These are phyloP conservation scores for Melieria crassipennis DNA, from an alignment of 2,888 invertebrate species.

Conservation along the genomic window DNA sequence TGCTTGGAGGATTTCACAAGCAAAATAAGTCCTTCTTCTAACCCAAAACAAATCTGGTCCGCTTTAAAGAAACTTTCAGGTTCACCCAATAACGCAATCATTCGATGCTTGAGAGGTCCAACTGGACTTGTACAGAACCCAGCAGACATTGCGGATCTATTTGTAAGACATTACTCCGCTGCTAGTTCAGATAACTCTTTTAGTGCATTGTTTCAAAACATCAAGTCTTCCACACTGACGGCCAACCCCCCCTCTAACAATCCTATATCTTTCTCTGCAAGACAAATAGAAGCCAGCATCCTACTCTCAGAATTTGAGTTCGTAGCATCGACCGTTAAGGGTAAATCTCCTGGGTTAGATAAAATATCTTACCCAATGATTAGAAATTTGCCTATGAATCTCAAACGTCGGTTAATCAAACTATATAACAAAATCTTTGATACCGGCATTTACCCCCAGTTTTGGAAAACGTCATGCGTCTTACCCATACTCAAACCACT, in stretches of 20 bases:
- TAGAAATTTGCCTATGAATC: not conserved
- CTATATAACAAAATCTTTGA: conserved; percentile 4
- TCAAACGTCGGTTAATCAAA: conserved; percentile 2
- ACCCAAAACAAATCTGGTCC: no score
- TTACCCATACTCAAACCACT: not conserved
- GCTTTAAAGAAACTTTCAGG: no score
- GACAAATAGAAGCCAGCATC: conserved; percentile 2
- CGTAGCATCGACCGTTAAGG: conserved; percentile 1
- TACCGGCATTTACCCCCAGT: not conserved
- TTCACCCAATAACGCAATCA: no score
- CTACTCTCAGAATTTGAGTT: not conserved
- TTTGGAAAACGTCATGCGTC: not conserved
- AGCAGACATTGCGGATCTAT: not conserved
- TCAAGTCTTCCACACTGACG: not conserved
- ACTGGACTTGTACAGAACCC: not conserved
- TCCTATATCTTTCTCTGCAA: conserved; percentile 1
- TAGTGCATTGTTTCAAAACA: not conserved
- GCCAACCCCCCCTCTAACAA: not conserved
- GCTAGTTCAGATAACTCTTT: not conserved
- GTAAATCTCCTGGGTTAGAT: no score
- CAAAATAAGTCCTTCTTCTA: no score
- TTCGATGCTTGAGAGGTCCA: not conserved
- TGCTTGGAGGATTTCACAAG: no score
- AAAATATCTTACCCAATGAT: not conserved
- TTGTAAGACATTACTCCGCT: not conserved